Percentiles rank a stretch among this genome's conserved stretches.
These are phyloP conservation scores for Cyrtodaria siliqua DNA, from an alignment of 2,888 invertebrate species.

Conservation along the genomic window DNA sequence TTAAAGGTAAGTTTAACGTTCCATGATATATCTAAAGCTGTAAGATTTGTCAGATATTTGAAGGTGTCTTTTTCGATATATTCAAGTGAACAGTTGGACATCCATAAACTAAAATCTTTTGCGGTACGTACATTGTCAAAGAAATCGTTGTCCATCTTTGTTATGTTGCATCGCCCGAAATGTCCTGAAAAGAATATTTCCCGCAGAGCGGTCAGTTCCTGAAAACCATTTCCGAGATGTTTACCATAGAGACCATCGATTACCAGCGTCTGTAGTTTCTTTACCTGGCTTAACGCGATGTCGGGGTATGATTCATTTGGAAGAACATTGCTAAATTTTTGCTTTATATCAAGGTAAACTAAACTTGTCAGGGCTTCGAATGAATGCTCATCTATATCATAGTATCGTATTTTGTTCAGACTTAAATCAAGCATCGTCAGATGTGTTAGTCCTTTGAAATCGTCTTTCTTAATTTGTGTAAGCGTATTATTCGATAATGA, in stretches of 20 bases:
- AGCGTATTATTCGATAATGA: not conserved
- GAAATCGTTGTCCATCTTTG: not conserved
- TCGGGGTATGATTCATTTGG: constrained; percentile 12
- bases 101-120: not conserved
- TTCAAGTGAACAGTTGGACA: constrained; percentile 20
- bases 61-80: constrained; percentile 3
- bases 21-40: constrained; percentile 19
- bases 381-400: not conserved
- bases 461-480: not conserved
- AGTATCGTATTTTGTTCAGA: constrained; percentile 18
- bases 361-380: not conserved
- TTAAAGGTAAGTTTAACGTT: constrained; percentile 7
- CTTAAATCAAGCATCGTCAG: constrained; percentile 22
- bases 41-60: constrained; percentile 1
- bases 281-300: not conserved
- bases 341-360: constrained; percentile 19
- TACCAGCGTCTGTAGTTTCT: constrained; percentile 4
- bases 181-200: constrained; percentile 24
- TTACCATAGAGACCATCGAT: constrained; percentile 22
- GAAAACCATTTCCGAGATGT: not conserved
- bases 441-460: not conserved
- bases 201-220: not conserved
- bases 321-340: not conserved
- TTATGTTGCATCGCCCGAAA: constrained; percentile 17
- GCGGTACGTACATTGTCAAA: not conserved